Evolutionary conservation across 2,113 vertebrate genomes (phyloP).

Genomic region (Nipponia nippon): DNA sequence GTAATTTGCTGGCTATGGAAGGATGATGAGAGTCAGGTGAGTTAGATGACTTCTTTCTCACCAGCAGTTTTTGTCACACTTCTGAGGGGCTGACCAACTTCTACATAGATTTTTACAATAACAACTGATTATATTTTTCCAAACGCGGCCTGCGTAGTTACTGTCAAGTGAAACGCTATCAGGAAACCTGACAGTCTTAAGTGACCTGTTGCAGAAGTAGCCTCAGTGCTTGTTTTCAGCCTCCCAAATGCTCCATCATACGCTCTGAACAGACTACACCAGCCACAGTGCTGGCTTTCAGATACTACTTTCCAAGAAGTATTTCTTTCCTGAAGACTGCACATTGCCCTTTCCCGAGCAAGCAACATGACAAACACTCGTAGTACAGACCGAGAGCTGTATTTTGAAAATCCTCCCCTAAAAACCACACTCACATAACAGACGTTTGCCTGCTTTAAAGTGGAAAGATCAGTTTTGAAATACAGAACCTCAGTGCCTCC

Average conservation of each 20-base stretch:
- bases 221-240: not conserved
- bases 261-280: not conserved
- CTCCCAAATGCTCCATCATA: not conserved
- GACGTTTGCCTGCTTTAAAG: not conserved
- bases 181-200: not conserved
- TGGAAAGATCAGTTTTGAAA: not conserved
- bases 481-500: not conserved
- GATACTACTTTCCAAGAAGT: not conserved
- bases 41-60: not conserved
- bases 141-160: not conserved
- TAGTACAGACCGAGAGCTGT: not conserved
- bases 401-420: not conserved
- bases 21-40: not conserved
- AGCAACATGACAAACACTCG: not conserved
- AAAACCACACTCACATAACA: not conserved
- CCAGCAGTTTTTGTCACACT: not conserved
- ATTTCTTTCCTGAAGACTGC: not conserved
- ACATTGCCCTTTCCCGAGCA: not conserved
- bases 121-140: not conserved
- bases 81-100: not conserved
- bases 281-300: not conserved
- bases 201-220: not conserved
- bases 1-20: not conserved
- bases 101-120: not conserved
- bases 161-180: not conserved